Evolutionary conservation across 2,113 vertebrate species (phyloP).

Genomic region (Osmerus mordax): DNA sequence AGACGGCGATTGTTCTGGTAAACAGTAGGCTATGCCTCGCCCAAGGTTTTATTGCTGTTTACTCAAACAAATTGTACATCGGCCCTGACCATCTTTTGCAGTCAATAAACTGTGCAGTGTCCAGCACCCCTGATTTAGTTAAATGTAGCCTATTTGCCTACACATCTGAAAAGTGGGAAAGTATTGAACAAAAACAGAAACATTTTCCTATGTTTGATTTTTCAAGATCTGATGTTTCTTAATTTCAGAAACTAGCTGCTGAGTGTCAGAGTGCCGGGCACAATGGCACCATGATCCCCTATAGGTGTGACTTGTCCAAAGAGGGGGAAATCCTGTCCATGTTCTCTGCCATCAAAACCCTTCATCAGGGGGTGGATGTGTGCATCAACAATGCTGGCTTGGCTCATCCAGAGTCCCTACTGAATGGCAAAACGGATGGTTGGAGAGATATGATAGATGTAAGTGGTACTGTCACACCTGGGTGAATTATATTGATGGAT

Average conservation of each 20-base stretch:
- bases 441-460: conserved; percentile 88
- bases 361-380: conserved; percentile 81
- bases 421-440: conserved; percentile 76
- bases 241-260: conserved; percentile 76
- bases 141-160: neutral
- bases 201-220: too few relatives aligned
- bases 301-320: conserved; percentile 81
- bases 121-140: too few relatives aligned
- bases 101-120: too few relatives aligned
- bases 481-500: conserved; percentile 78
- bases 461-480: conserved; percentile 56
- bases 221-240: neutral
- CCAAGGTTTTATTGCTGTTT: too few relatives aligned
- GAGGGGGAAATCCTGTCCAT: conserved; percentile 88
- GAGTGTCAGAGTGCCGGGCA: conserved; percentile 80
- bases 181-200: too few relatives aligned
- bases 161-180: neutral
- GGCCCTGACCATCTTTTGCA: too few relatives aligned
- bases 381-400: conserved; percentile 90
- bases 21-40: too few relatives aligned
- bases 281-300: conserved; percentile 76
- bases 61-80: too few relatives aligned
- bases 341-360: conserved; percentile 80
- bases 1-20: too few relatives aligned
- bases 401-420: conserved; percentile 75